Evolutionary conservation across 2,113 vertebrate genomes (phyloP).

Genomic region (Dipodomys merriami): DNA sequence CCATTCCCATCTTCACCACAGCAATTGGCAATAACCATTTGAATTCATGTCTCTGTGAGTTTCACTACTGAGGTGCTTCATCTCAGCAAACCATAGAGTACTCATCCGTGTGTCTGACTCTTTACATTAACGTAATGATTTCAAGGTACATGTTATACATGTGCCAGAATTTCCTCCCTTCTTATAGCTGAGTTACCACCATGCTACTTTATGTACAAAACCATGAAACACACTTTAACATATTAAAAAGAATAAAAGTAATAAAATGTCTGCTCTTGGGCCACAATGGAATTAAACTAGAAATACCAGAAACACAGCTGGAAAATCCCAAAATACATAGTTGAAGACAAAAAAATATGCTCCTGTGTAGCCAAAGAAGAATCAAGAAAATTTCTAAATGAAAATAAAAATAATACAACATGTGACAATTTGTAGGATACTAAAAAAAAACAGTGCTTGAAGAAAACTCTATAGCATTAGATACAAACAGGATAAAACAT

Average conservation of each 20-base stretch:
- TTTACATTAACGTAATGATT: background rate
- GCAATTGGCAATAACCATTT: background rate
- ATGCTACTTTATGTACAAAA: background rate
- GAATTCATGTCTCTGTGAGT: background rate
- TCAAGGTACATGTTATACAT: background rate
- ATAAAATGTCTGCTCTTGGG: background rate
- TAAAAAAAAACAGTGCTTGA: background rate
- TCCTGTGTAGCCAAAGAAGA: slow-evolving; percentile 33
- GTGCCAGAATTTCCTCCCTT: background rate
- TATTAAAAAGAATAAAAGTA: background rate
- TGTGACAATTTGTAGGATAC: background rate
- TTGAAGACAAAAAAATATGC: slow-evolving; percentile 22
- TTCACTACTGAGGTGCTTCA: background rate
- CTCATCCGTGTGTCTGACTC: background rate
- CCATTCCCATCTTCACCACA: background rate
- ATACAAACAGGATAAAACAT: no score
- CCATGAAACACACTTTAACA: slow-evolving; percentile 19
- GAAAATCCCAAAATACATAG: slow-evolving; percentile 15
- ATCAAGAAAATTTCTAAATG: slow-evolving; percentile 26
- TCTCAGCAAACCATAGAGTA: background rate
- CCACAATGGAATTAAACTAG: background rate
- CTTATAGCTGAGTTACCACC: background rate
- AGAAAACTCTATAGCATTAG: no score
- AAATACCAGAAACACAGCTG: background rate
- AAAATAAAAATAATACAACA: slow-evolving; percentile 36